A percentile compares a stretch with the other conserved stretches of the same genome.
These are phyloP conservation scores for Euproctis similis DNA, from an alignment of 2,888 invertebrate species.

Conservation along the genomic window DNA sequence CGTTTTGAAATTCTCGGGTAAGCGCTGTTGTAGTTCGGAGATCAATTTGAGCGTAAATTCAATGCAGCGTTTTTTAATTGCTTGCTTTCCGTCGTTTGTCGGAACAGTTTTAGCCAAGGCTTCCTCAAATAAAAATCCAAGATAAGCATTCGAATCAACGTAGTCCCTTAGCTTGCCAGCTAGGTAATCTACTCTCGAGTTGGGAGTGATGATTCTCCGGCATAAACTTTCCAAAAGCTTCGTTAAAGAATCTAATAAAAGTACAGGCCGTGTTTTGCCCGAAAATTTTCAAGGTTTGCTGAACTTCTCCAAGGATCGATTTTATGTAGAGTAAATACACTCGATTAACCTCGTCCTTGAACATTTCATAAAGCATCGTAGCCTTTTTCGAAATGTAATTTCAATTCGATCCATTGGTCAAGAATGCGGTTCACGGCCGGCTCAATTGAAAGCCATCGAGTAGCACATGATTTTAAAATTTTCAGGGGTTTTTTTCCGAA, in stretches of 20 bases:
- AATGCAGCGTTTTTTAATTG: neutral
- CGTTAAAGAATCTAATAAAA: too few relatives aligned
- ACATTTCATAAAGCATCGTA: neutral
- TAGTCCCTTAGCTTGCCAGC: too few relatives aligned
- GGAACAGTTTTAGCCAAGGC: neutral
- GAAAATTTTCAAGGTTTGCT: neutral
- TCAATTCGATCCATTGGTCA: neutral
- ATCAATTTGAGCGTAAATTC: neutral
- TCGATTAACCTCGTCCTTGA: neutral
- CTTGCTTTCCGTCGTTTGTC: neutral
- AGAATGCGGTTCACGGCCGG: neutral
- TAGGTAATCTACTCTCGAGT: too few relatives aligned
- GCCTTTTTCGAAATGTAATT: neutral
- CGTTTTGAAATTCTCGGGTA: neutral
- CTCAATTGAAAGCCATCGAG: slow-evolving; percentile 3
- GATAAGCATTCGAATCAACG: neutral
- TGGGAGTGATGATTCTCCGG: too few relatives aligned
- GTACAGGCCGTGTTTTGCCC: neutral
- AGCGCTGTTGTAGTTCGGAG: neutral
- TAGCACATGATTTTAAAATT: slow-evolving; percentile 1
- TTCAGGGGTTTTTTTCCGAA: neutral
- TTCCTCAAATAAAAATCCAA: neutral
- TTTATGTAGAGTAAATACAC: neutral
- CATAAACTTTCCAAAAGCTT: too few relatives aligned
- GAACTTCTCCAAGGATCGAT: neutral